Base-by-base conservation (phyloP, 2,888 invertebrate genomes). In the Cyaniris semiargus region DNA sequence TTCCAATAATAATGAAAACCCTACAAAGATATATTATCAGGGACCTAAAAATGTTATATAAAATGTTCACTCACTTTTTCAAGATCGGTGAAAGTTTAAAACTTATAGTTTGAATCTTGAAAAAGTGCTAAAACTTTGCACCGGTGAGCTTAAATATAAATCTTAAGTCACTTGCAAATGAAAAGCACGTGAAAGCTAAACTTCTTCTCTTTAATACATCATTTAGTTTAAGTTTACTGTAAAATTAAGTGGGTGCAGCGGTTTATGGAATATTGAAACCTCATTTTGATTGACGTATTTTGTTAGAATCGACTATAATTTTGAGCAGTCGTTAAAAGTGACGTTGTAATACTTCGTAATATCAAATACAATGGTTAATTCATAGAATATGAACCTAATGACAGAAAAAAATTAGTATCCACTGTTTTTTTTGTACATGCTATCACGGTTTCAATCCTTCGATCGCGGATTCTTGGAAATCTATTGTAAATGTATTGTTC, bases 31-130 rank as follows among this genome's bases (percentile, higher is more conserved):
- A 48, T 13, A 48, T 3, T 6, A 48, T 18, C 15, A 53, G 4
- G 18, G 18, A 53, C 18, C 18, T 13, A 23, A 23, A 60, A 13
- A 23, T 13, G 23, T 66, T 66, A 58, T 58, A 15, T 58, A 58
- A 58, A 58, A 58, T 58, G 58, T 58, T 21, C 58, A 21, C 5
- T 58, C 58, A 58, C 21, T 58, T 58, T 31, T 27, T 66, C 66
- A 66, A 31, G 66, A 66, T 66, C 15, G 66, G 66, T 15, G 66
- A 66, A 66, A 66, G 66, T 66, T 66, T 66, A 1, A 27, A 66
- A 66, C 66, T 66, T 66, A 66, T 6, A 66, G 66, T 66, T 66
- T 66, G 66, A 66, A 66, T 66, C 66, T 66, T 66, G 66, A 66
- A 66, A 66, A 66, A 66, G 66, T 66, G 66, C 27, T 66, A 6